A percentile compares a stretch with the other conserved stretches of the same genome.
Evolutionary conservation across 2,888 invertebrate genomes (phyloP).

Genomic region (Spisula subtruncata): DNA sequence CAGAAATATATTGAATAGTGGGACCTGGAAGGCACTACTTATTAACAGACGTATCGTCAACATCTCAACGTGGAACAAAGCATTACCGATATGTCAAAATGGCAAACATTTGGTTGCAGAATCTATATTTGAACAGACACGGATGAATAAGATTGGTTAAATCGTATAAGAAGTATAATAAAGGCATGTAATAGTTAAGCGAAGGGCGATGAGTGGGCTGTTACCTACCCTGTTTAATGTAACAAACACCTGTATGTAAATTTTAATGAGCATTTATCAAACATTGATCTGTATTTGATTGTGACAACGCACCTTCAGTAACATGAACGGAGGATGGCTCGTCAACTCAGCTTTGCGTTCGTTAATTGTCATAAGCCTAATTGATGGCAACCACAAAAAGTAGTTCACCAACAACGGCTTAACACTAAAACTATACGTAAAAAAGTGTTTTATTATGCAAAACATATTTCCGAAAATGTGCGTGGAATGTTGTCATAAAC

Average conservation of each 20-base stretch:
- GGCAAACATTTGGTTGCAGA: too few species aligned
- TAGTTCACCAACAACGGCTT: not conserved
- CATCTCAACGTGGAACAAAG: too few species aligned
- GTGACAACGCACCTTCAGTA: not conserved
- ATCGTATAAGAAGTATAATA: not conserved
- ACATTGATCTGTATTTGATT: not conserved
- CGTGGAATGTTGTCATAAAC: slow-evolving; percentile 29
- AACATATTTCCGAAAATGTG: slow-evolving; percentile 46
- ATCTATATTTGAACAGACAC: not conserved
- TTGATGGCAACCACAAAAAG: slow-evolving; percentile 5
- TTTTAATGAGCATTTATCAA: slow-evolving; percentile 12
- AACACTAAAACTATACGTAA: slow-evolving; percentile 11
- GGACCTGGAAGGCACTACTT: too few species aligned
- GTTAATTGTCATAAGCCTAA: slow-evolving; percentile 10
- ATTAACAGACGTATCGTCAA: too few species aligned
- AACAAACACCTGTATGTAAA: slow-evolving; percentile 19
- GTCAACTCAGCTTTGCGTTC: not conserved
- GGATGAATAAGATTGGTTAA: not conserved
- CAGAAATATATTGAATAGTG: too few species aligned
- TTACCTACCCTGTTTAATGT: not conserved
- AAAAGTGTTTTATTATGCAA: slow-evolving; percentile 30
- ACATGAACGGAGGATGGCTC: not conserved
- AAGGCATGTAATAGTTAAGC: not conserved
- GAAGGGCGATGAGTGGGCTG: not conserved
- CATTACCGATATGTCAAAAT: too few species aligned